Evolutionary conservation across 2,888 invertebrate species (phyloP).

Genomic region (Theodoxus fluviatilis): DNA sequence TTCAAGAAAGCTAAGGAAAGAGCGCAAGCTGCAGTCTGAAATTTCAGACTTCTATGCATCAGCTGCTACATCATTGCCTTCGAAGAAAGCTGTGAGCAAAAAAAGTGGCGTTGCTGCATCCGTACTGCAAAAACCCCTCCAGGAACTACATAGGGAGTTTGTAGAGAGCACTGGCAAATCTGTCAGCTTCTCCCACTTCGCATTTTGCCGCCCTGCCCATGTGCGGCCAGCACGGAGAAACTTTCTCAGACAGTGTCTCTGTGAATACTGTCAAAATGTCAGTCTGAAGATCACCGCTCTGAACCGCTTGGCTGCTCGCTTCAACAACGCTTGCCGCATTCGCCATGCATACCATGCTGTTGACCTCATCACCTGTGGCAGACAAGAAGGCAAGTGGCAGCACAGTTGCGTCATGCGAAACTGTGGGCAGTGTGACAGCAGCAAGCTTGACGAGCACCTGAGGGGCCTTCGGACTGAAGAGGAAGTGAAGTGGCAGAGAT

Average conservation of each 20-base stretch:
- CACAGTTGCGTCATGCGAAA: no score
- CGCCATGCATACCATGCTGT: conserved; percentile 9
- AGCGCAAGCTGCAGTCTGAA: not conserved
- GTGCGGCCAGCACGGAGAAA: not conserved
- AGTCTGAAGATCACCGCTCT: not conserved
- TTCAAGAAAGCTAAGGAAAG: no score
- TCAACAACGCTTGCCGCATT: not conserved
- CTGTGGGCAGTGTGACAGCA: no score
- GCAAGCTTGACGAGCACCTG: not conserved
- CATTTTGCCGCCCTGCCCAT: not conserved
- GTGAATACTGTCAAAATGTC: conserved; percentile 10
- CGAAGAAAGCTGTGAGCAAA: not conserved
- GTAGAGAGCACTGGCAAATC: not conserved
- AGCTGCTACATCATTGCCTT: not conserved
- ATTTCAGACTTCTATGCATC: not conserved
- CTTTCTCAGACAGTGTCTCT: not conserved
- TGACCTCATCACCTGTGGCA: conserved; percentile 6
- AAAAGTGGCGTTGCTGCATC: not conserved
- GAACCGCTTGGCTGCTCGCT: not conserved
- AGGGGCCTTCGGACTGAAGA: not conserved
- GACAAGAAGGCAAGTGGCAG: not conserved
- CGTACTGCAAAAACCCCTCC: not conserved
- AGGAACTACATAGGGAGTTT: not conserved
- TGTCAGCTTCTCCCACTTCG: not conserved
- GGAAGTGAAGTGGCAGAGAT: not conserved